These are phyloP conservation scores for Harmothoe impar DNA, from an alignment of 2,888 invertebrate genomes.

Conservation along the genomic window DNA sequence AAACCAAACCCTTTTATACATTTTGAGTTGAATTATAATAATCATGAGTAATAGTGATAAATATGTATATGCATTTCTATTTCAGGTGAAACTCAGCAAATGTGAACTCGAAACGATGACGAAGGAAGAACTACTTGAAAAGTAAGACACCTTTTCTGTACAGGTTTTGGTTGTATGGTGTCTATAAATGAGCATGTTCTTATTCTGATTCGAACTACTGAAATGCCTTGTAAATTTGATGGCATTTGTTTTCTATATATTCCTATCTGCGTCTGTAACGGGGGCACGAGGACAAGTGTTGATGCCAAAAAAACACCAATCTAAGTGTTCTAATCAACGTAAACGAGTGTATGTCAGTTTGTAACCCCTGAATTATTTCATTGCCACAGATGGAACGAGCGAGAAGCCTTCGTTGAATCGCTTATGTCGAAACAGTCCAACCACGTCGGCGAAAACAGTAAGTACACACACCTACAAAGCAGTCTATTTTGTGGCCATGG, in stretches of 20 bases:
- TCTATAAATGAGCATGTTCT: no score
- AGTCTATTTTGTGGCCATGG: no score
- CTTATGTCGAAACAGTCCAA: conserved; percentile 54
- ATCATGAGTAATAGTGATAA: no score
- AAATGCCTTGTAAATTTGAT: no score
- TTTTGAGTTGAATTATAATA: no score
- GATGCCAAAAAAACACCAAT: no score
- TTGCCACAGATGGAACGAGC: conserved; percentile 58
- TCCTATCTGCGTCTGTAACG: no score
- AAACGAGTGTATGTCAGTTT: neutral
- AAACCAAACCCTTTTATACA: no score
- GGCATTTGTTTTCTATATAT: no score
- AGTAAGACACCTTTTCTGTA: conserved; percentile 54
- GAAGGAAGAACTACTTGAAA: conserved; percentile 63
- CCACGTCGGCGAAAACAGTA: conserved; percentile 49
- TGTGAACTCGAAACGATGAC: conserved; percentile 62
- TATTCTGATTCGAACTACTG: no score
- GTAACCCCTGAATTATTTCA: neutral
- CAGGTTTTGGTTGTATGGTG: no score
- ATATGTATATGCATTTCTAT: neutral
- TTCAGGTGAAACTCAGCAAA: conserved; percentile 56
- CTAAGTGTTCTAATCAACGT: neutral
- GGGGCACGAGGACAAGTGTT: no score
- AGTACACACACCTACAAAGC: neutral
- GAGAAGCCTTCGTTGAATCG: conserved; percentile 61